phyloP scores from a whole-genome alignment of 2,888 invertebrate species.

The Drosophila bunnanda region DNA sequence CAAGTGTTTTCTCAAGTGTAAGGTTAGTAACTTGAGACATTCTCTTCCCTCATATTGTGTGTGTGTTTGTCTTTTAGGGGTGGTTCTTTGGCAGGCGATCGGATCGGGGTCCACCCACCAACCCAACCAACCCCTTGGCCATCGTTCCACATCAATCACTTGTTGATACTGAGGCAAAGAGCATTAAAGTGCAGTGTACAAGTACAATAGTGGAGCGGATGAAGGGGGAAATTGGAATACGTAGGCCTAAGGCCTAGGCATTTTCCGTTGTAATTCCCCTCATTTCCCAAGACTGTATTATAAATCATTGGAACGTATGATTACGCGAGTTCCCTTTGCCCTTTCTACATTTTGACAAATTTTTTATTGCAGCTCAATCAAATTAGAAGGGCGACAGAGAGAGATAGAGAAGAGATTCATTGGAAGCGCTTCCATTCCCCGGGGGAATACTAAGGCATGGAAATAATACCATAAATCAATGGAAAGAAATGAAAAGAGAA shows the following conservation, averaged over 20 bases:
- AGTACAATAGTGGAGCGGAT: constrained; percentile 1
- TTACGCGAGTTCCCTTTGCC: constrained; percentile 35
- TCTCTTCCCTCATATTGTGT: not conserved
- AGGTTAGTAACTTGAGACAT: constrained; percentile 34
- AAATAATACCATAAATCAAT: constrained; percentile 18
- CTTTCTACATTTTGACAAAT: constrained; percentile 60
- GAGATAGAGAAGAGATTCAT: not conserved
- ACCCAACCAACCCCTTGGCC: not conserved
- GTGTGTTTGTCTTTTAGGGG: constrained; percentile 10
- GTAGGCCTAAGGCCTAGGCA: constrained; percentile 18
- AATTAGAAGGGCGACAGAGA: constrained; percentile 39
- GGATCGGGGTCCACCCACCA: constrained; percentile 5
- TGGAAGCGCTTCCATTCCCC: not conserved
- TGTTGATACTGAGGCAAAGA: constrained; percentile 55
- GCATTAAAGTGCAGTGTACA: constrained; percentile 30
- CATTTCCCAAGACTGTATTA: constrained; percentile 35
- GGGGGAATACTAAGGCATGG: not conserved
- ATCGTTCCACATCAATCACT: constrained; percentile 67
- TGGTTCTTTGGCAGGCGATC: constrained; percentile 18
- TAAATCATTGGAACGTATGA: constrained; percentile 65
- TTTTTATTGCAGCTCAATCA: constrained; percentile 75
- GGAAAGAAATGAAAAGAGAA: not conserved
- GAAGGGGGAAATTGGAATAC: constrained; percentile 2
- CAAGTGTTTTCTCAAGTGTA: constrained; percentile 11
- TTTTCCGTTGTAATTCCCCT: constrained; percentile 49